Percentiles rank a stretch among this genome's conserved stretches.
These are phyloP conservation scores for Ianthella basta DNA, from an alignment of 37 sponge, comb jelly and placozoan genomes.

Conservation along the genomic window DNA sequence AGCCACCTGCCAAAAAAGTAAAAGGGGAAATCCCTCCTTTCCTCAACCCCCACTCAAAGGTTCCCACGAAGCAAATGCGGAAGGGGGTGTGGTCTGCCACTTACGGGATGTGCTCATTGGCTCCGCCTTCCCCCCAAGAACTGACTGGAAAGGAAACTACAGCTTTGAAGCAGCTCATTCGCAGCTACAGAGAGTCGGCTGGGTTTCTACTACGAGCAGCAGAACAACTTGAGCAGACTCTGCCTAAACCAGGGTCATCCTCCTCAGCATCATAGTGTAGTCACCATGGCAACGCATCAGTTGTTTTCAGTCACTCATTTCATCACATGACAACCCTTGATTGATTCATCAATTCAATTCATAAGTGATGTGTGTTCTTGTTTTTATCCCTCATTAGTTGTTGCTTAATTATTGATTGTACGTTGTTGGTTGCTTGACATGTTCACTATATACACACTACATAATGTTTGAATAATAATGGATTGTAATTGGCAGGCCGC, in stretches of 20 bases:
- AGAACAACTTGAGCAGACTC: slow-evolving; percentile 76
- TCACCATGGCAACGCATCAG: too few relatives aligned
- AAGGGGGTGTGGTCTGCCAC: slow-evolving; percentile 7
- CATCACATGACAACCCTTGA: too few relatives aligned
- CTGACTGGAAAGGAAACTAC: background rate
- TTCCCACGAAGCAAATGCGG: background rate
- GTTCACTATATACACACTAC: too few relatives aligned
- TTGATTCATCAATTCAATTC: too few relatives aligned
- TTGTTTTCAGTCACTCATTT: too few relatives aligned
- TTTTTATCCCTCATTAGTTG: too few relatives aligned
- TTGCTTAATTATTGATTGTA: too few relatives aligned
- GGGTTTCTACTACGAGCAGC: slow-evolving; percentile 79
- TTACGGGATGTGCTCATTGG: background rate
- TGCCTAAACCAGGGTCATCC: slow-evolving; percentile 37
- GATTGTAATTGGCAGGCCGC: too few relatives aligned
- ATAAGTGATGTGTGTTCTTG: too few relatives aligned
- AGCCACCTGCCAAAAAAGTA: background rate
- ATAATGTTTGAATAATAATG: too few relatives aligned
- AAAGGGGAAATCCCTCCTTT: slow-evolving; percentile 1
- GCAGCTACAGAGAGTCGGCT: slow-evolving; percentile 78
- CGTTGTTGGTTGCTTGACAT: too few relatives aligned
- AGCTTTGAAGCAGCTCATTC: slow-evolving; percentile 2
- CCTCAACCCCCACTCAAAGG: background rate
- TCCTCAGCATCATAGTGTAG: too few relatives aligned
- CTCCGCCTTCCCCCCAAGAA: slow-evolving; percentile 15